Percentiles rank a stretch among this genome's conserved stretches.
Conservation (phyloP, 1,140 invertebrate genomes). For the honey bee (Apis mellifera) region Amel_HAv3.1 CM009943.2:7334501-7335000, state of each 20-base stretch:
- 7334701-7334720: not conserved
- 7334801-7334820: slow-evolving; percentile 73
- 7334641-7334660: not conserved
- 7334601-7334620: not conserved
- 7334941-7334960: slow-evolving; percentile 72
- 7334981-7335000: not conserved
- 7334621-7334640: not conserved
- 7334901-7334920: slow-evolving; percentile 74
- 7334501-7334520: not conserved
- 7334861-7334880: slow-evolving; percentile 74
- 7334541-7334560: not conserved
- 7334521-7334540: not conserved
- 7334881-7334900: slow-evolving; percentile 74
- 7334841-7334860: slow-evolving; percentile 73
- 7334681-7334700: not conserved
- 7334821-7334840: slow-evolving; percentile 71
- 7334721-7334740: not conserved
- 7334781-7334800: slow-evolving; percentile 67
- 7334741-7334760: not conserved
- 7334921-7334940: slow-evolving; percentile 75
- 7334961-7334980: slow-evolving; percentile 1
- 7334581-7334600: not conserved
- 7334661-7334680: not conserved
- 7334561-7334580: not conserved
- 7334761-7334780: slow-evolving; percentile 62